Base-by-base conservation (phyloP, 2,888 invertebrate species). In the Erebia palarica region DNA sequence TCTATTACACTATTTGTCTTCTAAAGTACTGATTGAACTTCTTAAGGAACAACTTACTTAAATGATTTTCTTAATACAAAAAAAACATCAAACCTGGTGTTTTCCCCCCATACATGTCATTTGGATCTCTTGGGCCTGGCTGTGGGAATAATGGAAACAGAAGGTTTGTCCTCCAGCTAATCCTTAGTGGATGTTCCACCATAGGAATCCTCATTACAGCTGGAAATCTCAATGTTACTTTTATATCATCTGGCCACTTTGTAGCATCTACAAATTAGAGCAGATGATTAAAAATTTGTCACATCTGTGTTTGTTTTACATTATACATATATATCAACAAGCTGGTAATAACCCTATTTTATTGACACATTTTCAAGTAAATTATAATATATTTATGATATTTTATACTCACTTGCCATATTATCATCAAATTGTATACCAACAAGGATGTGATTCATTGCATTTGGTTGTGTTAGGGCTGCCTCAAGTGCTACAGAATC, bases 121-220 rank as follows among this genome's bases (percentile, higher is more conserved):
- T 83, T 4, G 91, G 86, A 67, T 94, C 94, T 67, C 97, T 89
- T 0, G 97, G 97, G 0, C 97, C 97, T 0, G 95, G 94, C 21
- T 87, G 88, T 76, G 95, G 96, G 83, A 95, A 96, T 59, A 94
- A 77, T 1, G 95, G 96, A 86, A 95, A 97, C 66, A 96, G 85
- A 14, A 95, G 88, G 84, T 96, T 95, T 1, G 97, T 97, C 60
- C 94, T 90, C 97, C 97, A 97, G 76, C 92, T 92, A 27, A 90
- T 88, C 71, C 86, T 84, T 14, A 92, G 72, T 0, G 93, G 93
- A 76, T 93, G 91, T 77, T 86, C 91, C 58, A 88, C 70, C 84
- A 82, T 89, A 7, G 84, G 89, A 53, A 89, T 94, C 75, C 96
- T 91, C 84, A 95, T 92, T 71, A 96, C 95, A 14, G 95, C 95